Evolutionary conservation across 2,797 vertebrate genomes (phyloP).

Genomic region (Lutjanus campechanus): DNA sequence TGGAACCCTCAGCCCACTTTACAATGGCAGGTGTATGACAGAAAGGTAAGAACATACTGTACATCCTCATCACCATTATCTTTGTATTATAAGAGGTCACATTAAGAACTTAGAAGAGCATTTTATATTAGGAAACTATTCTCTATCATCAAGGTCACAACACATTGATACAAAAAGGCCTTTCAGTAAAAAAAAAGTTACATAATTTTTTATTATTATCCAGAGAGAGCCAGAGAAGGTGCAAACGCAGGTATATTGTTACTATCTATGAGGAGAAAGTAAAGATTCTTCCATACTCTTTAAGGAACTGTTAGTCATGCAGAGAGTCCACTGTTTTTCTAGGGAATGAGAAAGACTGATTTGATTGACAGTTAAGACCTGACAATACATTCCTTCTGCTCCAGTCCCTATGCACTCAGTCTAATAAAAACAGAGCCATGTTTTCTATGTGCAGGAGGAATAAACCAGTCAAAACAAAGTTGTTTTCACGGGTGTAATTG

Average conservation of each 20-base stretch:
- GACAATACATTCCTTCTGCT: neutral
- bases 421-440: neutral
- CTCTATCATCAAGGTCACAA: neutral
- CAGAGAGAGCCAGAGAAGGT: neutral
- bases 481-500: neutral
- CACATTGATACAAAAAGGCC: too few species aligned
- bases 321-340: neutral
- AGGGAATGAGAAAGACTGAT: neutral
- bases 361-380: neutral
- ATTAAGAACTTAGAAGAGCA: neutral
- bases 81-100: neutral
- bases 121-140: neutral
- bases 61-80: neutral
- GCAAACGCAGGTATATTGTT: neutral
- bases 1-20: constrained; percentile 88
- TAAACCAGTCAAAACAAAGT: neutral
- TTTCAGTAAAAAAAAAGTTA: too few species aligned
- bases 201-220: neutral
- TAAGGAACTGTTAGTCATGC: neutral
- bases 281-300: neutral
- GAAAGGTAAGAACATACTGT: constrained; percentile 57
- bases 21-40: constrained; percentile 84
- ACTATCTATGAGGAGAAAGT: neutral
- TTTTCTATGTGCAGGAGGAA: neutral
- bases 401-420: neutral